Evolutionary conservation across 2,113 vertebrate species (phyloP).

Genomic region (Cebus imitator): DNA sequence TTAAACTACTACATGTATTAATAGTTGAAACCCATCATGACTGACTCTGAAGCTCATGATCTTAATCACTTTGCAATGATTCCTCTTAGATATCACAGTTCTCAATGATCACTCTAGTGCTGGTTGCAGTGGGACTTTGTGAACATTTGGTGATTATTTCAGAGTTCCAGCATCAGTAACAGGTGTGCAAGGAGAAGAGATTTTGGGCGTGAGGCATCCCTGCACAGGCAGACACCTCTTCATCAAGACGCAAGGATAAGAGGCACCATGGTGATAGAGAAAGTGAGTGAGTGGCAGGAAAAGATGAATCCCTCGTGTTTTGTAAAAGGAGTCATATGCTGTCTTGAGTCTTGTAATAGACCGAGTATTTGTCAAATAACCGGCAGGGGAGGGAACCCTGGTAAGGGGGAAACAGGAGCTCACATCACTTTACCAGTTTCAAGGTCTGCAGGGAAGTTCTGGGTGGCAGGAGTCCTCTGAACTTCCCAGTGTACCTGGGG

Average conservation of each 20-base stretch:
- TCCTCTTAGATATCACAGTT: neutral
- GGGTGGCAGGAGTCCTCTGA: neutral
- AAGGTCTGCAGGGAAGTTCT: neutral
- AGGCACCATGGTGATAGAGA: neutral
- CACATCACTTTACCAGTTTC: neutral
- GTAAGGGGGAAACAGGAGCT: neutral
- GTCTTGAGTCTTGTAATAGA: neutral
- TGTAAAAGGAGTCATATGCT: neutral
- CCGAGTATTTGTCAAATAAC: neutral
- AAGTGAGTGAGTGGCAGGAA: neutral
- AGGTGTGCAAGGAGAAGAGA: neutral
- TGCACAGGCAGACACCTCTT: neutral
- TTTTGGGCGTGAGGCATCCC: neutral
- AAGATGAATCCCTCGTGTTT: neutral
- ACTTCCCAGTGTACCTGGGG: neutral
- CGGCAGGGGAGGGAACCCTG: neutral
- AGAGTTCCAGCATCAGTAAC: neutral
- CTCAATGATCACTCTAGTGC: neutral
- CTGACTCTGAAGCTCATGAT: neutral
- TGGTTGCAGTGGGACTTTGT: neutral
- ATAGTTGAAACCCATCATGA: neutral
- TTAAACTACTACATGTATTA: neutral
- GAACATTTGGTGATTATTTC: neutral
- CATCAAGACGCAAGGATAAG: neutral
- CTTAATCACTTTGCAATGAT: neutral